These are phyloP conservation scores for Octodonta nipae DNA, from an alignment of 2,888 invertebrate species.

Conservation along the genomic window DNA sequence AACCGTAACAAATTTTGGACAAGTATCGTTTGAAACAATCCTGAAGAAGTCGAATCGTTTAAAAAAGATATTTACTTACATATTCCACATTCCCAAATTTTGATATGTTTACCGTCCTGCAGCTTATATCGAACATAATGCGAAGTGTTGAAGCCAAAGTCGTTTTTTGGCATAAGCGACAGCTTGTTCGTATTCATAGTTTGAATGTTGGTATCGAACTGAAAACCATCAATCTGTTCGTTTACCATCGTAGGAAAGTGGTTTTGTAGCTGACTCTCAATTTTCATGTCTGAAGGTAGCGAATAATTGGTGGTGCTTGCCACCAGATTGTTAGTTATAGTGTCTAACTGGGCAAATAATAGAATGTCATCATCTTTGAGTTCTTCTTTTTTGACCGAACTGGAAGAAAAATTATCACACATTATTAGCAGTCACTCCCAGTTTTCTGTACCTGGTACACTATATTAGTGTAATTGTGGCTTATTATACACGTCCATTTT, in stretches of 20 bases:
- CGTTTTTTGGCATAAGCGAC: not conserved
- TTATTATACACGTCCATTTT: no score
- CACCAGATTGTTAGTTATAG: constrained; percentile 12
- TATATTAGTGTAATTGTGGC: no score
- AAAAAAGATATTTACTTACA: no score
- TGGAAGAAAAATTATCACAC: constrained; percentile 8
- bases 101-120: constrained; percentile 51
- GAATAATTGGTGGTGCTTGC: constrained; percentile 11
- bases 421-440: not conserved
- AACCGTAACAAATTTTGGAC: no score
- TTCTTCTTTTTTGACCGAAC: constrained; percentile 23
- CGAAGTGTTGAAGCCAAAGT: constrained; percentile 21
- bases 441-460: no score
- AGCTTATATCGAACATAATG: constrained; percentile 57
- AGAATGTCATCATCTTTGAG: constrained; percentile 24
- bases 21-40: no score
- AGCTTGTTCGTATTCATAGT: not conserved
- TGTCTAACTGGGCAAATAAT: constrained; percentile 23
- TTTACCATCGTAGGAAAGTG: not conserved
- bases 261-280: constrained; percentile 5
- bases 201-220: not conserved
- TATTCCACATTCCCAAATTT: constrained; percentile 62
- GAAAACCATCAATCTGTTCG: not conserved
- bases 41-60: no score
- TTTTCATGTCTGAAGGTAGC: constrained; percentile 12